Conservation (phyloP, 37 sponge, comb jelly and placozoan genomes). For the Diacarnus erythraeanus region DNA sequence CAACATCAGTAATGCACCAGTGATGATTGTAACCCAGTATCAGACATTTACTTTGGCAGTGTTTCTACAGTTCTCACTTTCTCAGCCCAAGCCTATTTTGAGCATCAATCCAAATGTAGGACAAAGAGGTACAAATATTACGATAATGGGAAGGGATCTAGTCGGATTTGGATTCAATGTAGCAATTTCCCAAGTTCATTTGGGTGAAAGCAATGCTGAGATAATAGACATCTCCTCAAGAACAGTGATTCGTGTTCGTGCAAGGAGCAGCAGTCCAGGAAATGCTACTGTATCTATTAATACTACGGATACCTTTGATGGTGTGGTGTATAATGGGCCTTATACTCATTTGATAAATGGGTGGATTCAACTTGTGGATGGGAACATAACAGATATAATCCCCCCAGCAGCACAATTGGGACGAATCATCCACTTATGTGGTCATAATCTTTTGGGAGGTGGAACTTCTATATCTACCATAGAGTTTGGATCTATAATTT, state of each 20-base stretch:
- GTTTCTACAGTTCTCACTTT: neutral
- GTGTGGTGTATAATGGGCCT: constrained; percentile 38
- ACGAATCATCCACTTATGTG: constrained; percentile 35
- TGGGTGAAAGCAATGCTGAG: constrained; percentile 26
- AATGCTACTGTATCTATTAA: constrained; percentile 9
- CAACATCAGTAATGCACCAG: neutral
- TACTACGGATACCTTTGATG: constrained; percentile 44
- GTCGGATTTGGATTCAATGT: constrained; percentile 17
- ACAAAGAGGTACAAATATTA: constrained; percentile 69
- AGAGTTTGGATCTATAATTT: neutral
- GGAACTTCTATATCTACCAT: constrained; percentile 28
- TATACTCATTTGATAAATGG: constrained; percentile 3
- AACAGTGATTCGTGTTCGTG: constrained; percentile 19
- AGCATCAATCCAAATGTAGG: constrained; percentile 46
- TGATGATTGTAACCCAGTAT: constrained; percentile 49
- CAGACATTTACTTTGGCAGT: neutral
- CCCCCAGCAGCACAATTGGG: constrained; percentile 49
- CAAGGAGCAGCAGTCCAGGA: constrained; percentile 22
- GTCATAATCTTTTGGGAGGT: constrained; percentile 48
- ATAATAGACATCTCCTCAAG: neutral
- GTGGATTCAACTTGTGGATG: constrained; percentile 63
- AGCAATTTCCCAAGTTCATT: neutral
- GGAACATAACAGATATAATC: constrained; percentile 31
- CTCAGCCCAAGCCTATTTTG: constrained; percentile 9
- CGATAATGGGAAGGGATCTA: constrained; percentile 12